phyloP scores from a whole-genome alignment of 2,797 vertebrate species.

The Hybognathus amarus region DNA sequence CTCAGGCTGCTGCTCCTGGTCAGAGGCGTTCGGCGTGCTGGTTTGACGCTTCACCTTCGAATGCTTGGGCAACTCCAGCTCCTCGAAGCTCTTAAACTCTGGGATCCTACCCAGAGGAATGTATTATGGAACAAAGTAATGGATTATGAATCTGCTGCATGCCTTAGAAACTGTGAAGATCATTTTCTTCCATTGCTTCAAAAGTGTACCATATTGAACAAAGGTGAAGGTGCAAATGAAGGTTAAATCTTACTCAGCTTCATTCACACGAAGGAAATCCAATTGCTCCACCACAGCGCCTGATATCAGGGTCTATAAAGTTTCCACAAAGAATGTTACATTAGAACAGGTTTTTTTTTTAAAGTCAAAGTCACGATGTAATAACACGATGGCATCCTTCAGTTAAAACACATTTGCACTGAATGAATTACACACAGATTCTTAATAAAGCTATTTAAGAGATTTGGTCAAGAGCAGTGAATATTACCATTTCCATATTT shows the following conservation, averaged over 20 bases:
- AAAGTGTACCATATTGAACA: not conserved
- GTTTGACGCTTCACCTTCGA: conserved; percentile 96
- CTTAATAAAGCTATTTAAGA: no score
- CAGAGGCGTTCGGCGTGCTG: conserved; percentile 86
- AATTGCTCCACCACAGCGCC: conserved; percentile 95
- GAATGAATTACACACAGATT: no score
- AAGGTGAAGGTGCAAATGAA: not conserved
- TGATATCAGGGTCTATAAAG: conserved; percentile 91
- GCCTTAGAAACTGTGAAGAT: not conserved
- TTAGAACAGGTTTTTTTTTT: not conserved
- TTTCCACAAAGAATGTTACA: conserved; percentile 60
- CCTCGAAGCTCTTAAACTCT: conserved; percentile 94
- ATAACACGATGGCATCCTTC: no score
- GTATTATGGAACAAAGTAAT: not conserved
- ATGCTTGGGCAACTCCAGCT: conserved; percentile 93
- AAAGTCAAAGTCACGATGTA: no score
- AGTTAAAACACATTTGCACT: no score
- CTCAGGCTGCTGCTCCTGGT: conserved; percentile 89
- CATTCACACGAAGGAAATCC: conserved; percentile 94
- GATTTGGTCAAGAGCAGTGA: no score
- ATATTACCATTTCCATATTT: no score
- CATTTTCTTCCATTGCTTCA: not conserved
- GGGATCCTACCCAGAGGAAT: conserved; percentile 79
- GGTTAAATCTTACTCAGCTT: conserved; percentile 85
- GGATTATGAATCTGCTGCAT: not conserved